Evolutionary conservation across 2,888 invertebrate genomes (phyloP), one percentile per base, ranked within the genome.

Genomic region (Cantharis lateralis): DNA sequence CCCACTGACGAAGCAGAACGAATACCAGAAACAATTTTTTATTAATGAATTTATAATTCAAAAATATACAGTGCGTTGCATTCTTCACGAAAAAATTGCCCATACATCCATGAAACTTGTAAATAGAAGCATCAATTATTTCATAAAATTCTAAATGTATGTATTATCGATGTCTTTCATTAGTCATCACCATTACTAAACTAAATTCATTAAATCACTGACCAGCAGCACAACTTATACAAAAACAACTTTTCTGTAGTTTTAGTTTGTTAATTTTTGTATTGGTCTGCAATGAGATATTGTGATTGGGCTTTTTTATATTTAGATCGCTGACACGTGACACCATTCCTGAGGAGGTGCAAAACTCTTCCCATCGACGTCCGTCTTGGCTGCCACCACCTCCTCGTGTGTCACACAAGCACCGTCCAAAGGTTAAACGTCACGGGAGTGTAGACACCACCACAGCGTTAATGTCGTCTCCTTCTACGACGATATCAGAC

Each of bases 291-390:
- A n/a, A 48, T 7, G n/a, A n/a, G 48, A n/a, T 48, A 48, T 7
- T 48, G n/a, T 48, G n/a, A 48, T 48, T 13, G 2, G n/a, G 2
- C 7, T n/a, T 48, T 48, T 48, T 48, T 48, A 5, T 13, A 20
- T 61, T 28, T 82, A 92, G 92, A 75, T 91, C 91, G n/a, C 84
- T 92, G 81, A 91, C 91, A 62, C 90, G 93, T 81, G 93, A 93
- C 86, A 92, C 91, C 79, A 94, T 94, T 83, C 93, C 93, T 74
- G 94, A 94, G 89, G 94, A 94, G 85, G 82, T 81, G 69, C 79
- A 84, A 70, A 85, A 82, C 18, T 82, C 81, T 20, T 82, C 84
- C 13, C 80, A 84, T 20, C 82, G 86, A 74, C 84, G 87, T 61
- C 85, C 87, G 1, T 86, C 85, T 73, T 89, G 85, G 87, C 87